These are phyloP conservation scores for Podargus strigoides DNA, from an alignment of 2,797 vertebrate species.

Conservation along the genomic window DNA sequence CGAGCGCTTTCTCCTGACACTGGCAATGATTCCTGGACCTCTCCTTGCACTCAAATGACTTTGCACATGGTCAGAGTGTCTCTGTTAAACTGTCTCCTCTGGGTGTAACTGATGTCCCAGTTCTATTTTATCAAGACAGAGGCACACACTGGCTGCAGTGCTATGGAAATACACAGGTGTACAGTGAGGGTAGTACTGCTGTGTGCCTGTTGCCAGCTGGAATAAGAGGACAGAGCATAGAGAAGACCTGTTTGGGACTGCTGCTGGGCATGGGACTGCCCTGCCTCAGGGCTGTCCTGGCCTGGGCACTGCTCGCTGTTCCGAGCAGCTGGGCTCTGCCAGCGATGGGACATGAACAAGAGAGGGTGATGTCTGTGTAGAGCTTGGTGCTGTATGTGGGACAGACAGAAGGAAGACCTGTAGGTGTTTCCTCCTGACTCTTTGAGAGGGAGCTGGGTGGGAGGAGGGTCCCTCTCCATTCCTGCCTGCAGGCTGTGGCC, in stretches of 20 bases:
- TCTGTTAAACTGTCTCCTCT: not conserved
- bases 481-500: not conserved
- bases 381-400: not conserved
- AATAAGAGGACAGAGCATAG: not conserved
- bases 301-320: not conserved
- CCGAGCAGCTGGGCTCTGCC: not conserved
- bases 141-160: not conserved
- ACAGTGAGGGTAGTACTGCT: accelerated
- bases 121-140: not conserved
- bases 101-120: not conserved
- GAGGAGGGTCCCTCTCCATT: not conserved
- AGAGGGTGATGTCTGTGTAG: not conserved
- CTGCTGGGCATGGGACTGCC: not conserved
- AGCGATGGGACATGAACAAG: accelerated
- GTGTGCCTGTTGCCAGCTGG: not conserved
- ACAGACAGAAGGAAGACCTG: not conserved
- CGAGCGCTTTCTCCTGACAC: not conserved
- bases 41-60: not conserved
- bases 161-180: accelerated
- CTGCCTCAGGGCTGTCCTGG: not conserved
- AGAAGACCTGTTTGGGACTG: not conserved
- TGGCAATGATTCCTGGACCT: not conserved
- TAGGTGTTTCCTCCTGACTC: not conserved
- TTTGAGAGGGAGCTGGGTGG: not conserved
- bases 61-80: not conserved